Base-by-base conservation (phyloP, 92 coral and sea anemone genomes). In the Siderastrea radians region DNA sequence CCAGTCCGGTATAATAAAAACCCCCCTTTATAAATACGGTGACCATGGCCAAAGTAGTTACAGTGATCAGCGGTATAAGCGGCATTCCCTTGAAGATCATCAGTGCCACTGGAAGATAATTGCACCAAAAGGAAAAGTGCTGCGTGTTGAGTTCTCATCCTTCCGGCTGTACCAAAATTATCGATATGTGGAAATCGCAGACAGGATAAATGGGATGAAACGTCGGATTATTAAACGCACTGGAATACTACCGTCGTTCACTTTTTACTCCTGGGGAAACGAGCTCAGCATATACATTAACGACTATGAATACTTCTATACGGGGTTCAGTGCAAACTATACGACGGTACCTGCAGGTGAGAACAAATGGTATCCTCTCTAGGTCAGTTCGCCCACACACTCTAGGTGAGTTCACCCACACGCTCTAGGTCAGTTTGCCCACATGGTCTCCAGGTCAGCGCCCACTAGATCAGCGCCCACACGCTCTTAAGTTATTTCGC, bases 91-190 rank as follows among this genome's bases (percentile, higher is more conserved):
- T 10, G 6, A 1, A 12, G 19, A 46, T 45, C n/a, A 4, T 7
- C 49, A 67, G 45, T 92, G 95, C 64, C 45, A 63, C 16, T 92
- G 95, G 95, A 78, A 83, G 66, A 54, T 92, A 7, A 49, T 72
- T 4, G 90, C 88, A 44, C 88, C 88, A 9, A 73, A 54, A 17
- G 90, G 90, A 19, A 83, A 89, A 5, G 88, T 92, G 10, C 43
- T 92, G 48, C 83, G 79, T 43, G 19, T 92, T 17, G 90, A 88
- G 8, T 69, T 92, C n/a, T 68, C 65, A 46, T 80, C 91, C 3
- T 50, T 90, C 59, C 84, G 74, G 10, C 47, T 87, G 53, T 48
- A 52, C 2, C 3, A 16, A 5, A 7, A 17, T 17, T 15, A 14
- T 0, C 38, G 38, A 26, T 66, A 75, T 3, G 59, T 83, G n/a